Evolutionary conservation across 2,113 vertebrate species (phyloP), one percentile per base, ranked within the genome.

Genomic region (Oplegnathus fasciatus): DNA sequence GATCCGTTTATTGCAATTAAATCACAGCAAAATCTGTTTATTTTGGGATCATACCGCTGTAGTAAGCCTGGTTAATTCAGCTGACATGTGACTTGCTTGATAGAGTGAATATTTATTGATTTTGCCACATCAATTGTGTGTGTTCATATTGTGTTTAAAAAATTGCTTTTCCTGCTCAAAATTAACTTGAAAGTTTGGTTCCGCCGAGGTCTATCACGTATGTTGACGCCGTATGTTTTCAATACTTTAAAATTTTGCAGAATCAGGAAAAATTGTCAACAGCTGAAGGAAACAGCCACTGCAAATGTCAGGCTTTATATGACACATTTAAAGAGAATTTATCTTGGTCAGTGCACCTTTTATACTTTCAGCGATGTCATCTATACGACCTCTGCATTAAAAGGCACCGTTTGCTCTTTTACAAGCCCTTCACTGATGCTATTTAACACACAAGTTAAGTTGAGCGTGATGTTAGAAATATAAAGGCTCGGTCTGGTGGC

Each of bases 401-500:
- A 75, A 40, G 44, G 10, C 55, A 20, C 24, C 6, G n/a, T 28
- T 57, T 81, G 60, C 62, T 84, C 57, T 67, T 73, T 78, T 78
- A 26, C 22, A 46, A 24, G 55, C 37, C 37, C 1, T 70, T 70
- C 52, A 48, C 24, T 71, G 24, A 30, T 26, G 1, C 7, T 20
- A 14, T 48, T 65, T 55, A 24, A 28, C 18, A 24, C 1, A 28
- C 60, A 64, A 30, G 65, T 76, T 28, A 44, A 76, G 24, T 64
- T 46, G 28, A 75, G 37, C 10, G 34, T 60, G 54, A 64, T 30
- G 71, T 66, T 28, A 13, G 55, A 57, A 42, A 66, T 34, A 44
- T 66, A 75, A 66, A 67, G 69, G n/a, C 48, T 48, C 61, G 20
- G 54, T 55, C 58, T 83, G 83, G 66, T 44, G 70, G n/a, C 62